These are phyloP conservation scores for human (Homo sapiens) DNA, from an alignment of 2,113 vertebrate genomes.

Conservation along the genomic window DNA sequence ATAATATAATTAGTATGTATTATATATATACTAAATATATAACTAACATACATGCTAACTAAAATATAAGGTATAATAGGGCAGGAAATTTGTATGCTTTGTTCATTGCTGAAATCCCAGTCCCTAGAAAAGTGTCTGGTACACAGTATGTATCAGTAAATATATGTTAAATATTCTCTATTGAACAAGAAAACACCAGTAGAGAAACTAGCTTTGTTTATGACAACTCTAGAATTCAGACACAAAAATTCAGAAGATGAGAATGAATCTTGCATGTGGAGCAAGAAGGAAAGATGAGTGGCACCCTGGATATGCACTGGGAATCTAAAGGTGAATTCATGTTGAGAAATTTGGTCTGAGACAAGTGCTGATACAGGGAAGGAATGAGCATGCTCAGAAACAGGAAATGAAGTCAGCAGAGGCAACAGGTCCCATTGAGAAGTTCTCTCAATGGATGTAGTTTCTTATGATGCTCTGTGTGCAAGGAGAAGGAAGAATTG, in stretches of 20 bases:
- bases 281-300: neutral
- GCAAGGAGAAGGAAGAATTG: neutral
- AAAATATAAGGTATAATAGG: neutral
- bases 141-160: neutral
- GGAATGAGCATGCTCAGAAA: neutral
- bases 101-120: neutral
- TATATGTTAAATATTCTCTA: neutral
- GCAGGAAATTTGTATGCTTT: neutral
- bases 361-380: neutral
- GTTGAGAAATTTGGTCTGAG: neutral
- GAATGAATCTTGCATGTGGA: neutral
- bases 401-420: neutral
- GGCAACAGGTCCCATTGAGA: neutral
- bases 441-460: neutral
- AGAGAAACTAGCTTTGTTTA: neutral
- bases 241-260: neutral
- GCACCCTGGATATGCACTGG: neutral
- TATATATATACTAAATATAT: neutral
- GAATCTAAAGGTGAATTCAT: neutral
- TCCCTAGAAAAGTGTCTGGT: neutral
- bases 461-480: neutral
- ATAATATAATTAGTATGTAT: neutral
- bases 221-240: neutral
- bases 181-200: neutral
- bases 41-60: neutral